Conservation (phyloP, 1,140 invertebrate genomes). For the Philaenus spumarius region DNA sequence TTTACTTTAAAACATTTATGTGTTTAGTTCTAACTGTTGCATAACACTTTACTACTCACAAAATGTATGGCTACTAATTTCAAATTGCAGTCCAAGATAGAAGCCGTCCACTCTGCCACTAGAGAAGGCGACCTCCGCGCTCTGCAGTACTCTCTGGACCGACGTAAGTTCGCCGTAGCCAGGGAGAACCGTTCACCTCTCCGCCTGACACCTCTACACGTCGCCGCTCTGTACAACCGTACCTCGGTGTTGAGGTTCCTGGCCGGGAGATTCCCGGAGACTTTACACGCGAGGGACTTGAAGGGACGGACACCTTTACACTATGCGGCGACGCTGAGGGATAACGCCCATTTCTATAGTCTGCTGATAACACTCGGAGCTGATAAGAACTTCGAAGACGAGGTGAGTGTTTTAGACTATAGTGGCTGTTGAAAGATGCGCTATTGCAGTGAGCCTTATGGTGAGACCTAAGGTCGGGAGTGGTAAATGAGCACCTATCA, state of each 20-base stretch:
- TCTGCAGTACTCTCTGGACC: constrained; percentile 76
- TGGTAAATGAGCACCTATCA: no score
- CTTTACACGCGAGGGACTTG: constrained; percentile 62
- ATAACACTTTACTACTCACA: no score
- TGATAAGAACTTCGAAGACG: constrained; percentile 72
- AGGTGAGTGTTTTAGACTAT: constrained; percentile 51
- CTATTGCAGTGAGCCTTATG: no score
- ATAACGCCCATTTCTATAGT: constrained; percentile 85
- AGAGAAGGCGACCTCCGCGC: constrained; percentile 75
- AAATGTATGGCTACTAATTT: no score
- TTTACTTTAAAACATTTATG: background rate
- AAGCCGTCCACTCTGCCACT: constrained; percentile 79
- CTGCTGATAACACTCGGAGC: constrained; percentile 76
- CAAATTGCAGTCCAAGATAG: constrained; percentile 71
- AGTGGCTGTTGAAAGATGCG: background rate
- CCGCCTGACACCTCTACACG: constrained; percentile 89
- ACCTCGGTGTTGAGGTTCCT: constrained; percentile 49
- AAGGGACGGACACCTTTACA: constrained; percentile 84
- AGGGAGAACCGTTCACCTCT: constrained; percentile 70
- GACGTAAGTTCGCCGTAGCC: constrained; percentile 84
- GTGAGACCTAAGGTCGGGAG: no score
- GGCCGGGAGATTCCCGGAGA: constrained; percentile 69
- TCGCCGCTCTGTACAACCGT: constrained; percentile 76
- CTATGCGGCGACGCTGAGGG: constrained; percentile 77
- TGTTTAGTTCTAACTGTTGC: background rate